Evolutionary conservation across 1,140 invertebrate genomes (phyloP), one percentile per base, ranked within the genome.

Genomic region (Drosophila saltans): DNA sequence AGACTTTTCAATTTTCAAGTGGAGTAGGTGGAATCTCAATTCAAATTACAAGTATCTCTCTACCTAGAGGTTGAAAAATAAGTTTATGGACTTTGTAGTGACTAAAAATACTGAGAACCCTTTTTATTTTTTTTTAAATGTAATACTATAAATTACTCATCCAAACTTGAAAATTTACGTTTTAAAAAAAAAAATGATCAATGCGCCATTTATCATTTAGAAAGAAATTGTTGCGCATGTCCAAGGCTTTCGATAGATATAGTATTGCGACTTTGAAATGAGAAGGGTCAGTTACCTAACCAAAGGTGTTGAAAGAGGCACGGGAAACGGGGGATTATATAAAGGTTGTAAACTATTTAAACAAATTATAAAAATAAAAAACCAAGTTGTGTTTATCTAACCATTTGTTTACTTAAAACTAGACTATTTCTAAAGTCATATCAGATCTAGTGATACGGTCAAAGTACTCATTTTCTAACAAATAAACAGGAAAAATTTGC

Each of bases 61-160:
- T 52, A 0, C 16, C 0, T 16, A 16, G 16, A 16, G 16, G 26
- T 4, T 55, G 21, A 28, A 55, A 36, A 58, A 58, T 7, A 39
- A 59, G n/a, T 59, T 59, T 59, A 11, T 21, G 33, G 57, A 59
- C 57, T 40, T 59, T 59, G 16, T 40, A 10, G 39, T 58, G 7
- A 36, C 30, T 57, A 36, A 24, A 40, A 40, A 56, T 24, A 55
- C 52, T 40, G 8, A 39, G 4, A 30, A 30, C 4, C 28, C 0
- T 30, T 30, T 30, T 30, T 0, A 9, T 24, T 21, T 16, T 16
- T 16, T 16, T 16, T 16, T 16, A 16, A 16, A 16, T 39, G 16
- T 59, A n/a, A 8, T 39, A 21, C 11, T 30, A n/a, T 16, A 9
- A 9, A 59, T 10, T 59, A 59, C 21, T 59, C 57, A 59, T 58